Evolutionary conservation across 2,888 invertebrate genomes (phyloP).

Genomic region (Drosophila pegasa): DNA sequence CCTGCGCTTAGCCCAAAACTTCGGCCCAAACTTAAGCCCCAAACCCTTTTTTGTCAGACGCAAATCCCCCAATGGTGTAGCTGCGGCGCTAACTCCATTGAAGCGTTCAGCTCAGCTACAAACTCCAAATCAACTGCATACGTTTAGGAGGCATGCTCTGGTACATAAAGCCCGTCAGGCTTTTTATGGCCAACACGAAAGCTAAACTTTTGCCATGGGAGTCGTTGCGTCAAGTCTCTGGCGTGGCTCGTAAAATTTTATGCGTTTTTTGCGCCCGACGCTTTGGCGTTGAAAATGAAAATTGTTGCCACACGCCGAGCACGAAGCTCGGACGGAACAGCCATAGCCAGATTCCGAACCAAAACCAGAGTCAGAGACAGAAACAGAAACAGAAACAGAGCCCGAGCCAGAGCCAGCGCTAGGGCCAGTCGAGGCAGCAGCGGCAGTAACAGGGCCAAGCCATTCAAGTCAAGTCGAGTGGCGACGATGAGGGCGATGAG

Average conservation of each 20-base stretch:
- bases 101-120: constrained; percentile 59
- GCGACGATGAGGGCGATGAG: constrained; percentile 34
- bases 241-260: constrained; percentile 76
- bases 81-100: constrained; percentile 60
- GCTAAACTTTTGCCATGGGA: constrained; percentile 77
- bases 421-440: constrained; percentile 1
- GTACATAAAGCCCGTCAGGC: constrained; percentile 45
- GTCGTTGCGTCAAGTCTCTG: constrained; percentile 55
- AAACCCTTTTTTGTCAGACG: constrained; percentile 56
- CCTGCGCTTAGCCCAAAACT: constrained; percentile 28
- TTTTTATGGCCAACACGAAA: constrained; percentile 76
- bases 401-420: constrained; percentile 3
- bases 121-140: constrained; percentile 73
- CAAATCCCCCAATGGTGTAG: constrained; percentile 65
- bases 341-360: constrained; percentile 8
- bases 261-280: constrained; percentile 73
- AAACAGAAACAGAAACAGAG: too few species aligned
- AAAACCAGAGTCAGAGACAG: constrained; percentile 13
- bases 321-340: constrained; percentile 8
- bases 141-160: constrained; percentile 24
- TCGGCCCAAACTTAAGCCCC: constrained; percentile 26
- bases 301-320: constrained; percentile 68
- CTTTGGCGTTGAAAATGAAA: constrained; percentile 72
- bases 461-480: constrained; percentile 74
- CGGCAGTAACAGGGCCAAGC: constrained; percentile 36